Evolutionary conservation across 2,888 invertebrate genomes (phyloP).

Genomic region (Drosophila peninsularis): DNA sequence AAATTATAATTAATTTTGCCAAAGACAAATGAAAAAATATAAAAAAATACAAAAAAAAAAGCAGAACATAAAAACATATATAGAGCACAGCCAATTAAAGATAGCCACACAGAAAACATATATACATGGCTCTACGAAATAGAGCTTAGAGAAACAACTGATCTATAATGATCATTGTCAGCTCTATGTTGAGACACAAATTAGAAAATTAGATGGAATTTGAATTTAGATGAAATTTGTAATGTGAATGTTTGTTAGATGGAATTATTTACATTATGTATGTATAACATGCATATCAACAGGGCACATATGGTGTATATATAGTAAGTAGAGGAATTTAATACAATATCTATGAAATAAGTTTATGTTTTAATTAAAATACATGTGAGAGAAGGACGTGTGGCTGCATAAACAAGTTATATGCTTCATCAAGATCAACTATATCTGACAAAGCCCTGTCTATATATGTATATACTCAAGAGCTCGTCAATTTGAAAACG

Average conservation of each 20-base stretch:
- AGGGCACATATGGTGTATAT: neutral
- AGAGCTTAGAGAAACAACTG: neutral
- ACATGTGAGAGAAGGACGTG: neutral
- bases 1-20: constrained; percentile 51
- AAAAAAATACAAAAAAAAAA: constrained; percentile 1
- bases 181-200: neutral
- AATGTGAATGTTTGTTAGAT: neutral
- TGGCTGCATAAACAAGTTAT: neutral
- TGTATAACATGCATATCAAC: constrained; percentile 7
- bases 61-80: constrained; percentile 21
- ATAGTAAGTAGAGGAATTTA: neutral
- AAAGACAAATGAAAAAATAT: constrained; percentile 28
- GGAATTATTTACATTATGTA: neutral
- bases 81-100: constrained; percentile 19
- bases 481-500: neutral
- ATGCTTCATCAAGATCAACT: neutral
- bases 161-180: neutral
- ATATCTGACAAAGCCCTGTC: neutral
- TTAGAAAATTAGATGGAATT: neutral
- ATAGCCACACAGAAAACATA: neutral
- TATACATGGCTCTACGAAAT: neutral
- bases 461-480: neutral
- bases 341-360: too few species aligned
- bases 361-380: neutral
- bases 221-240: neutral